Percentiles rank a stretch among this genome's conserved stretches.
These are phyloP conservation scores for Hirtodrosophila trivittata DNA, from an alignment of 2,888 invertebrate species.

Conservation along the genomic window DNA sequence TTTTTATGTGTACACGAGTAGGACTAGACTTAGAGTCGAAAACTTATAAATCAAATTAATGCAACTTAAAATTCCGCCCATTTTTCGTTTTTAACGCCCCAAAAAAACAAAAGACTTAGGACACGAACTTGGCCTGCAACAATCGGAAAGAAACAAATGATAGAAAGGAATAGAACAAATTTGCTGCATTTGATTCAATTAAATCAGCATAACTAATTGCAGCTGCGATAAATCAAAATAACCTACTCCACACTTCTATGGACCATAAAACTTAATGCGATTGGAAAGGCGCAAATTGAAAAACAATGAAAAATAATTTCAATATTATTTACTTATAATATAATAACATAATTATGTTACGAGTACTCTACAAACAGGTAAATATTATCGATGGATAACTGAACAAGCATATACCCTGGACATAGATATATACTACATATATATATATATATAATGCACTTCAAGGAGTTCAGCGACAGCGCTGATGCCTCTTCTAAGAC, in stretches of 20 bases:
- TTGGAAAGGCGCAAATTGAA: constrained; percentile 67
- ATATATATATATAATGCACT: too few relatives aligned
- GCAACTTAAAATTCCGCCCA: constrained; percentile 38
- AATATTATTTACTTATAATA: constrained; percentile 22
- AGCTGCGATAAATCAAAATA: constrained; percentile 57
- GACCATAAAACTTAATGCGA: constrained; percentile 46
- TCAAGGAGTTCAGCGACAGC: too few relatives aligned
- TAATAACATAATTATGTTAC: constrained; percentile 32
- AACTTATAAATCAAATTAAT: constrained; percentile 48
- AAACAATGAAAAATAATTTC: constrained; percentile 33
- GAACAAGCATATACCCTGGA: constrained; percentile 9
- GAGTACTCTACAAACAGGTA: not conserved
- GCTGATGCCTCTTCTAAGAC: too few relatives aligned
- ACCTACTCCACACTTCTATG: constrained; percentile 41
- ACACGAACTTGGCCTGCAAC: constrained; percentile 70
- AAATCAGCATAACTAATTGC: constrained; percentile 71
- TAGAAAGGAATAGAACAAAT: constrained; percentile 40
- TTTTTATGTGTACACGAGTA: not conserved
- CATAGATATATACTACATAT: too few relatives aligned
- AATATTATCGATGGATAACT: not conserved
- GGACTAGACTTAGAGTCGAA: constrained; percentile 14
- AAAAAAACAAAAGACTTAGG: constrained; percentile 77
- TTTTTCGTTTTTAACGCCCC: constrained; percentile 16
- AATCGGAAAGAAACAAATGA: constrained; percentile 21
- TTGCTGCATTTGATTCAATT: constrained; percentile 48